Evolutionary conservation across 2,888 invertebrate species (phyloP), one percentile per base, ranked within the genome.

Genomic region (Cancer borealis): DNA sequence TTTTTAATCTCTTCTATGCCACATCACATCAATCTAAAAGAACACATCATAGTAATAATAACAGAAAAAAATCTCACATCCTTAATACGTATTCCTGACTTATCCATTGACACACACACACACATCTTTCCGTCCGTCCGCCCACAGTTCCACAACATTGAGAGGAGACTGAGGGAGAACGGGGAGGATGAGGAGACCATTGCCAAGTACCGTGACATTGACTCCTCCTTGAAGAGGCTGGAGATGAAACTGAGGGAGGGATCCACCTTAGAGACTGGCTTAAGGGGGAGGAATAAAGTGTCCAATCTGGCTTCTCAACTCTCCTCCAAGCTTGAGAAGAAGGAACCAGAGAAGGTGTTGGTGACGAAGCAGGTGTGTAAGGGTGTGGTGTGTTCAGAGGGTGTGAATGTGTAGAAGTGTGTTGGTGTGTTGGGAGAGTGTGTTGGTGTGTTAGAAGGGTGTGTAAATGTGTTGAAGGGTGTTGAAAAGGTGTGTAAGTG

Each of bases 261-360:
- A 96, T 97, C 97, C 96, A 97, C 97, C 91, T 97, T 98, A 96
- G 98, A 98, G 96, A 96, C 97, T 96, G 97, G 98, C 49, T 97
- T 97, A 96, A 96, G 97, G 46, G 98, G 98, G 39, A 94, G 95
- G 96, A 98, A 98, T 96, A 98, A 98, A 97, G 98, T 99, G 14
- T 98, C 98, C 73, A 98, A 98, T 93, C 98, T 99, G 97, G 98
- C 98, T n/a, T 98, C 98, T 96, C 97, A 98, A 96, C 97, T 98
- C 96, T 97, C 97, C 92, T 97, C 96, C 96, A 96, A 96, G 79
- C 94, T 96, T 91, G 96, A 96, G 47, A 96, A 96, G 60, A 96
- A 96, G 79, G 95, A 95, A 26, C 84, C 89, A 30, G 95, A 96
- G 92, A 93, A 94, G 39, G 92, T 94, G 17, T 45, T 92, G 60